phyloP scores from a whole-genome alignment of 2,113 vertebrate species.

The Puntigrus tetrazona region DNA sequence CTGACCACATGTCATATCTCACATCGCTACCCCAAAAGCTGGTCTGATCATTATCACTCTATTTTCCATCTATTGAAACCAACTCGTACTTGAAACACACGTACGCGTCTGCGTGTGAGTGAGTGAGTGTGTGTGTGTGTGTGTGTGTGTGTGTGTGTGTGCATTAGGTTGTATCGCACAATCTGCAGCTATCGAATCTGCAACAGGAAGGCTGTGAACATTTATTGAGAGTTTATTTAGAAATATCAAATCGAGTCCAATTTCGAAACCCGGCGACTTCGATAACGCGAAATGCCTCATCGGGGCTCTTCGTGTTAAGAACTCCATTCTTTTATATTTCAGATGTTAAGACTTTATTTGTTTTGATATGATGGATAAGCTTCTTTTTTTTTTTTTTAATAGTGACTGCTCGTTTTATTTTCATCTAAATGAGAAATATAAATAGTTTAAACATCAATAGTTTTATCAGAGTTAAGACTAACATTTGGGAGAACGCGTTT shows the following conservation, averaged over 20 bases:
- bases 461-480: not conserved
- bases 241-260: not conserved
- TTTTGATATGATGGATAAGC: not conserved
- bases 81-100: constrained; percentile 31
- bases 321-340: not conserved
- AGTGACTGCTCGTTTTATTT: not conserved
- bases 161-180: constrained; percentile 30
- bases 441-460: not conserved
- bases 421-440: not conserved
- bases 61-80: constrained; percentile 56
- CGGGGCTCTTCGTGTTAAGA: not conserved
- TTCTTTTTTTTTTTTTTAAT: not conserved
- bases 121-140: constrained; percentile 44
- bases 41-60: constrained; percentile 48
- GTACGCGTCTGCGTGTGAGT: constrained; percentile 25
- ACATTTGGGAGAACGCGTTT: not conserved
- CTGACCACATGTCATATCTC: constrained; percentile 51
- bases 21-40: constrained; percentile 47
- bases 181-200: constrained; percentile 44
- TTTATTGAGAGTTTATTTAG: constrained; percentile 1
- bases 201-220: constrained; percentile 45
- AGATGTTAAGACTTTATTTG: not conserved
- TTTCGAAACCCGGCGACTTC: not conserved
- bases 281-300: not conserved
- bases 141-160: constrained; percentile 36